phyloP scores from a whole-genome alignment of 2,888 invertebrate species.

The Camptogramma bilineatum region DNA sequence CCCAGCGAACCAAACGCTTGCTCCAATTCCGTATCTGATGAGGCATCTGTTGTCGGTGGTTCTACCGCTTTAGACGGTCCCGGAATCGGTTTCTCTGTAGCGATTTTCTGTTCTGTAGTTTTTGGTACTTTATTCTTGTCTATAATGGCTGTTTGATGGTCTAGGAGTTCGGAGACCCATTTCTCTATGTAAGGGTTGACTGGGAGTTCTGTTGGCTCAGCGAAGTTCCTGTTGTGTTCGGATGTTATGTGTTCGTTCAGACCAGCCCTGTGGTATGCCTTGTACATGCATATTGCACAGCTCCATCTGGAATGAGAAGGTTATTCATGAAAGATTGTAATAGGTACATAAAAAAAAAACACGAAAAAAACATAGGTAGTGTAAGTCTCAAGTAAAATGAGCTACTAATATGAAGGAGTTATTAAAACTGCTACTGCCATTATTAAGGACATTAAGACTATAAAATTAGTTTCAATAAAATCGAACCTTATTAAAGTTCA shows the following conservation, averaged over 20 bases:
- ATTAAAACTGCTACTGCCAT: too few relatives aligned
- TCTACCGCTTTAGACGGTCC: constrained; percentile 28
- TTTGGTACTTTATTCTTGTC: constrained; percentile 58
- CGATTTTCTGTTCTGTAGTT: too few relatives aligned
- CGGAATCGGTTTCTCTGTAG: constrained; percentile 39
- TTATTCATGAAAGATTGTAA: background rate
- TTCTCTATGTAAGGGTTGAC: constrained; percentile 76
- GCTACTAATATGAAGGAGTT: too few relatives aligned
- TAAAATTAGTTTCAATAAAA: too few relatives aligned
- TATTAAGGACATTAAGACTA: too few relatives aligned
- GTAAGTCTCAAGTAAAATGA: too few relatives aligned
- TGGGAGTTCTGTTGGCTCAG: constrained; percentile 69
- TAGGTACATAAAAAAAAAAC: background rate
- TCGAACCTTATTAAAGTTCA: too few relatives aligned
- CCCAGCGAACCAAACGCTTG: constrained; percentile 69
- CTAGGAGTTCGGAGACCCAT: constrained; percentile 77
- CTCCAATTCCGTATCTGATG: constrained; percentile 52
- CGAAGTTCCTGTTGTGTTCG: constrained; percentile 69
- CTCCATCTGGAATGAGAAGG: constrained; percentile 78
- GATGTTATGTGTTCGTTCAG: constrained; percentile 83
- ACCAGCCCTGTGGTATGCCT: constrained; percentile 82
- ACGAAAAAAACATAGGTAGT: background rate
- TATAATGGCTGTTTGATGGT: constrained; percentile 64
- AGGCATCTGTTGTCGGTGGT: constrained; percentile 18
- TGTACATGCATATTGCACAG: constrained; percentile 85